Evolutionary conservation across 2,888 invertebrate genomes (phyloP).

Genomic region (Hirtodrosophila duncani): DNA sequence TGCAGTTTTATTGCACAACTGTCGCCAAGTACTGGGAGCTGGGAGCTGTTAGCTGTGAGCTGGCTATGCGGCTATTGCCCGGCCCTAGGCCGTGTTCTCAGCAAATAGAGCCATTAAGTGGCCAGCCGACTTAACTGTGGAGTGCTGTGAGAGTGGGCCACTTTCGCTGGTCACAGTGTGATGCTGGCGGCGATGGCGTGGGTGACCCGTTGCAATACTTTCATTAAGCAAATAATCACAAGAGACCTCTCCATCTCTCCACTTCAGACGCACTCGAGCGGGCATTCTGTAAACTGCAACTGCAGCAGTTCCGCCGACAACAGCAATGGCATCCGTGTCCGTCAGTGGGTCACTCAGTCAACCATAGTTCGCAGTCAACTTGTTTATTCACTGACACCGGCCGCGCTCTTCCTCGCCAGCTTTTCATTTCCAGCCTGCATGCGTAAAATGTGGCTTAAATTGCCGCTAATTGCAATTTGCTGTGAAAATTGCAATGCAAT

Average conservation of each 20-base stretch:
- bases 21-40: slow-evolving; percentile 43
- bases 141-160: slow-evolving; percentile 54
- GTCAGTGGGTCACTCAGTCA: slow-evolving; percentile 57
- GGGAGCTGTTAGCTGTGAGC: neutral
- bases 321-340: slow-evolving; percentile 7
- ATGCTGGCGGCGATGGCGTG: neutral
- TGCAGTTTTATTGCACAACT: slow-evolving; percentile 59
- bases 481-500: slow-evolving; percentile 39
- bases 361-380: slow-evolving; percentile 5
- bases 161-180: slow-evolving; percentile 59
- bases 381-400: slow-evolving; percentile 7
- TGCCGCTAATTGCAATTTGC: slow-evolving; percentile 63
- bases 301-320: slow-evolving; percentile 16
- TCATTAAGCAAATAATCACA: slow-evolving; percentile 60
- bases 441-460: slow-evolving; percentile 53
- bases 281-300: slow-evolving; percentile 25
- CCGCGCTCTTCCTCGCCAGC: neutral
- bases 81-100: neutral
- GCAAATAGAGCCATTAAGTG: slow-evolving; percentile 67
- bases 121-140: slow-evolving; percentile 19
- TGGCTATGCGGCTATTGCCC: too few species aligned
- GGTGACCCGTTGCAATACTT: slow-evolving; percentile 37
- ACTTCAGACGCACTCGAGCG: slow-evolving; percentile 48
- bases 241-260: slow-evolving; percentile 21
- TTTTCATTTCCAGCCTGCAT: slow-evolving; percentile 27